Evolutionary conservation across 2,888 invertebrate genomes (phyloP).

Genomic region (Tetheella fluctuosa): DNA sequence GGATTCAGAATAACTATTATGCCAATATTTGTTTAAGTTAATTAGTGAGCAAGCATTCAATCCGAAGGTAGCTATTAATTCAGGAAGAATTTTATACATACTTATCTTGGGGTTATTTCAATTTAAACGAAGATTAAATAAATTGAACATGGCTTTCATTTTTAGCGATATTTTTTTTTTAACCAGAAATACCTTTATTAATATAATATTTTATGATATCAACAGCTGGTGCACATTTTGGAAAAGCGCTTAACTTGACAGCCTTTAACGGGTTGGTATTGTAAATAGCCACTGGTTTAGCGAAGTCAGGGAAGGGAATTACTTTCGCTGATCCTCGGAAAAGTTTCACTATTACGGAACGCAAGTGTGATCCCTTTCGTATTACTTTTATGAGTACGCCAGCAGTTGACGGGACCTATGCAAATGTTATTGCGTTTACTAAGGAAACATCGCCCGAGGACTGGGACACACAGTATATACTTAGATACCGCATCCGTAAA

Average conservation of each 20-base stretch:
- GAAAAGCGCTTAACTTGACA: slow-evolving; percentile 37
- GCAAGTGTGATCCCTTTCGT: slow-evolving; percentile 71
- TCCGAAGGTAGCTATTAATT: no score
- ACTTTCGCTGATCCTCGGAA: slow-evolving; percentile 64
- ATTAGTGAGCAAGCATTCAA: neutral
- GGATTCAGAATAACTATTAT: neutral
- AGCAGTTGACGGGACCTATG: slow-evolving; percentile 74
- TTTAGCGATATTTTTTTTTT: neutral
- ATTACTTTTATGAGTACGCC: slow-evolving; percentile 72
- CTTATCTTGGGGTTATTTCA: no score
- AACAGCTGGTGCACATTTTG: slow-evolving; percentile 37
- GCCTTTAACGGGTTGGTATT: slow-evolving; percentile 47
- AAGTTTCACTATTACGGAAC: slow-evolving; percentile 69
- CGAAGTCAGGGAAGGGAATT: slow-evolving; percentile 59
- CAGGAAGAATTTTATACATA: no score
- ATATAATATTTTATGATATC: slow-evolving; percentile 39
- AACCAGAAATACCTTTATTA: slow-evolving; percentile 14
- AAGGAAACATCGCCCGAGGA: slow-evolving; percentile 55
- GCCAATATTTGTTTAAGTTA: neutral
- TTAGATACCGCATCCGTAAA: slow-evolving; percentile 17
- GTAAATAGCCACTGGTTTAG: slow-evolving; percentile 59
- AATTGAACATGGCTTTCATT: neutral
- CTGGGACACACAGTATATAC: slow-evolving; percentile 17
- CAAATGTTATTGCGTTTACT: slow-evolving; percentile 74
- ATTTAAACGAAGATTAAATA: neutral